Base-by-base conservation (phyloP, 2,113 vertebrate species). In the Eulacestoma nigropectus region DNA sequence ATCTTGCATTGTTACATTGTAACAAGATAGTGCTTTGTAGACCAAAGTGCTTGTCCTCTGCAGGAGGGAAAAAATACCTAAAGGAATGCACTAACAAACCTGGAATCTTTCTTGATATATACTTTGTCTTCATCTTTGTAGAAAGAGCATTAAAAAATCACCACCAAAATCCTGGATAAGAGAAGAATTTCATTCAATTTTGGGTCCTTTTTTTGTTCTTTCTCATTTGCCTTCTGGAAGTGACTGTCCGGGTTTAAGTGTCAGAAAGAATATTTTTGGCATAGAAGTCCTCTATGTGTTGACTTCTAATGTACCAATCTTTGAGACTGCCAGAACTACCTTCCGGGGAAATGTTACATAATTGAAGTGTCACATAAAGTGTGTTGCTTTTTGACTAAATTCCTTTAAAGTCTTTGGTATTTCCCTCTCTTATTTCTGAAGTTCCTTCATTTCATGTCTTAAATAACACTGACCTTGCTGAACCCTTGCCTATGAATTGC, bases 371-470 rank as follows among this genome's bases (percentile, higher is more conserved):
- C 53, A 37, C n/a, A 12, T 76, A 27, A 73, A 81, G 8, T 39
- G 16, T 77, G 33, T 55, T 77, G 41, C 44, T 76, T 89, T 95
- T 79, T 88, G 10, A 35, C 68, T 86, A 13, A 82, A 62, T 83
- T 77, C 39, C 52, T 67, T 87, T 76, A 50, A 87, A 57, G n/a
- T 80, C 67, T 39, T 90, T 78, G 59, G 64, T 70, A 64, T 93
- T 95, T 89, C 89, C 70, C 26, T 87, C 53, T 84, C 90, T 90
- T 83, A 83, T 84, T 93, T 84, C 86, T 86, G 72, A 77, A 84
- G 59, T 89, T 90, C 80, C 69, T 95, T 90, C 39, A 55, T 90
- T 79, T 94, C 20, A 8, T 60, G 25, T 90, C 75, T 26, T 84
- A 92, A 94, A 78, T 77, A 95, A 69, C 68, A 55, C 33, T 80